Percentiles rank a stretch among this genome's conserved stretches.
phyloP scores from a whole-genome alignment of 2,888 invertebrate species.

The Ormyrus nitidulus region DNA sequence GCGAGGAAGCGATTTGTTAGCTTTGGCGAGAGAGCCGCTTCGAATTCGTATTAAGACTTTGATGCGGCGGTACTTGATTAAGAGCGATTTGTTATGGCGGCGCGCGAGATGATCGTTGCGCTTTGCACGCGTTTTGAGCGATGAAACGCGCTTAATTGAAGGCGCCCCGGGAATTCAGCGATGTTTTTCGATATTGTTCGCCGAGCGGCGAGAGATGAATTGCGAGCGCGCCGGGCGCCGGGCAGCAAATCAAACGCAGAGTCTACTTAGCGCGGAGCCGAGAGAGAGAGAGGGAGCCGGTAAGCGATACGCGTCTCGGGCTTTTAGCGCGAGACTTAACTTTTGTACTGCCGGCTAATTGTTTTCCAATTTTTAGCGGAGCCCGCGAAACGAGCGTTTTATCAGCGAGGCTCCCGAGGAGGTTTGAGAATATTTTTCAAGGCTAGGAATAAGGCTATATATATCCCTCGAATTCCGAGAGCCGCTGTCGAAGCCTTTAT shows the following conservation, averaged over 20 bases:
- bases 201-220: slow-evolving; percentile 16
- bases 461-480: background rate
- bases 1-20: slow-evolving; percentile 36
- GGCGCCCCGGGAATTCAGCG: slow-evolving; percentile 44
- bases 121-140: slow-evolving; percentile 11
- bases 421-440: background rate
- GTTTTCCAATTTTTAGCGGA: too few relatives aligned
- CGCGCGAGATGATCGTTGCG: slow-evolving; percentile 19
- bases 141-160: slow-evolving; percentile 45
- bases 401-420: background rate
- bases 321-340: background rate
- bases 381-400: too few relatives aligned
- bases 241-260: background rate
- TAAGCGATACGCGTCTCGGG: background rate
- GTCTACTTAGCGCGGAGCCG: slow-evolving; percentile 15
- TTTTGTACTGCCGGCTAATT: background rate
- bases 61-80: slow-evolving; percentile 45
- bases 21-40: slow-evolving; percentile 5
- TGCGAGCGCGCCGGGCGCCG: background rate
- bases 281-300: background rate
- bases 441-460: background rate
- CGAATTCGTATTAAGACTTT: slow-evolving; percentile 48
- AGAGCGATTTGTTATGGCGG: slow-evolving; percentile 43
- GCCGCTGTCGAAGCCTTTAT: slow-evolving; percentile 8
- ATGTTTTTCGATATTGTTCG: slow-evolving; percentile 31